Evolutionary conservation across 2,888 invertebrate genomes (phyloP).

Genomic region (Orchestes rusci): DNA sequence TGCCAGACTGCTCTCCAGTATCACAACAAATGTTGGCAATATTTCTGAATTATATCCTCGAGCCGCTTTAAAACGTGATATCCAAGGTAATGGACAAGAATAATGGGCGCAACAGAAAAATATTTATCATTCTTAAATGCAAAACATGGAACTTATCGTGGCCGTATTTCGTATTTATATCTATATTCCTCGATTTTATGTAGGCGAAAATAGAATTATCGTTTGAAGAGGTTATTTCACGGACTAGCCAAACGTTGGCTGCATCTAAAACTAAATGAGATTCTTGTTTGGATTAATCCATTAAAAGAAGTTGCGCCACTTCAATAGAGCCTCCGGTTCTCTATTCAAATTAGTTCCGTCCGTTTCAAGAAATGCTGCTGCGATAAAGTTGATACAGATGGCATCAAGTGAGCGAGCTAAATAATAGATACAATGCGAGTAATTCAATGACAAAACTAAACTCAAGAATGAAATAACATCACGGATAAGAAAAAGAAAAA

Average conservation of each 20-base stretch:
- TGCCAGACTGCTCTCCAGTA: no score
- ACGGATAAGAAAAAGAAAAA: no score
- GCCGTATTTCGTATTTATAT: slow-evolving; percentile 3
- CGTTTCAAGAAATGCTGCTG: no score
- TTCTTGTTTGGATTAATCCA: slow-evolving; percentile 8
- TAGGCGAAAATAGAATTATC: slow-evolving; percentile 3
- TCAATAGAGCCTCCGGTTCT: no score
- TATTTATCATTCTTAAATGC: slow-evolving; percentile 8
- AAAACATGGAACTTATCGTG: slow-evolving; percentile 11
- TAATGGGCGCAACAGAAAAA: slow-evolving; percentile 6
- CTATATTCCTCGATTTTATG: slow-evolving; percentile 7
- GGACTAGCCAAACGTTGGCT: slow-evolving; percentile 7
- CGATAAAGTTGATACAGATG: no score
- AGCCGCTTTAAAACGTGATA: slow-evolving; percentile 12
- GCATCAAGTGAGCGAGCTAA: no score
- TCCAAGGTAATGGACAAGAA: slow-evolving; percentile 9
- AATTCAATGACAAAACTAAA: no score
- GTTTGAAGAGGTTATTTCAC: slow-evolving; percentile 1
- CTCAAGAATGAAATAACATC: no score
- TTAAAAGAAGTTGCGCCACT: slow-evolving; percentile 8
- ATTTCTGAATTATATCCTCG: slow-evolving; percentile 10
- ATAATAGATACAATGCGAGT: no score
- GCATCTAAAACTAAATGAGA: slow-evolving; percentile 6
- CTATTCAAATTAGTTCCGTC: no score
- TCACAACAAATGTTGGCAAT: slow-evolving; percentile 13